Evolutionary conservation across 2,797 vertebrate genomes (phyloP), one percentile per base, ranked within the genome.

Genomic region (Gymnoscopelus braueri): DNA sequence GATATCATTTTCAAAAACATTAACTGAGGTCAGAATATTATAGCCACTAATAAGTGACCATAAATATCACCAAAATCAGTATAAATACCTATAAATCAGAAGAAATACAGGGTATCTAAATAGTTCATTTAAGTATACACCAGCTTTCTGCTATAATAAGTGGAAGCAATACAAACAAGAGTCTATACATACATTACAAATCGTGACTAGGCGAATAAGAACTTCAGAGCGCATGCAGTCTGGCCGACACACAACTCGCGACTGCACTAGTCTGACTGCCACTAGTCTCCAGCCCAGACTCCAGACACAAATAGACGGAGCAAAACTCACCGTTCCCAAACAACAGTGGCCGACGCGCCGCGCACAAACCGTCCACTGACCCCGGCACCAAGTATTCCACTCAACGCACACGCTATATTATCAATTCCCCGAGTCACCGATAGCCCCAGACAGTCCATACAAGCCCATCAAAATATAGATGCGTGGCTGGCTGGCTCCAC

Each of bases 131-230:
- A 2, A 1, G 8, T 3, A 39, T 9, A 39, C 8, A 10, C 39
- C 39, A 44, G 39, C 7, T 9, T 44, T 7, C 39, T 44, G 39
- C 39, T 44, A 44, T 44, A 10, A 44, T 7, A 44, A 39, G 35
- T 39, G 35, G 39, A 44, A 44, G 39, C 39, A 44, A 44, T 8
- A 44, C 39, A 44, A 44, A 44, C 39, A 44, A 3, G 39, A 44
- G 39, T 10, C 3, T n/a, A 2, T 2, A 10, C 60, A 49, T 26
- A 0, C 19, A 24, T 24, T 3, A 1, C 49, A 35, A 0, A 15
- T 19, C 0, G 69, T 90, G 89, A 88, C 86, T 54, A 66, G 81
- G 82, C 82, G 65, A 81, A 84, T 81, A 71, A 82, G 58, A 86
- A 87, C 52, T 87, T 84, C 19, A 76, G 70, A 49, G 39, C 53